Conservation (phyloP, 2,888 invertebrate genomes). For the Hololepta plana region DNA sequence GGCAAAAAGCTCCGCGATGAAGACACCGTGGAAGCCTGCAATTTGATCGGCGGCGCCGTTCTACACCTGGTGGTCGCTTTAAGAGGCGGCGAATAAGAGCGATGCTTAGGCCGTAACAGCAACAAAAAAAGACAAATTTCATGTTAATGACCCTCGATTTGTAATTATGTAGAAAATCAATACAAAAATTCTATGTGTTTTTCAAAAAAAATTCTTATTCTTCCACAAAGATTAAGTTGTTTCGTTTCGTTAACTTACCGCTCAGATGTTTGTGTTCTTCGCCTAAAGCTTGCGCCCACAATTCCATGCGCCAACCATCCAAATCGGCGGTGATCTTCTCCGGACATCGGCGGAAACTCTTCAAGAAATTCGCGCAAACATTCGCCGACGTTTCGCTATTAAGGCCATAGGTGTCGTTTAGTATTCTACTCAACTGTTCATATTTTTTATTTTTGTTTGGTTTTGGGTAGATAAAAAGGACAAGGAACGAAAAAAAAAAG, state of each 20-base stretch:
- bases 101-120: not conserved
- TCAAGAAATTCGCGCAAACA: slow-evolving; percentile 50
- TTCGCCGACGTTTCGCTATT: slow-evolving; percentile 41
- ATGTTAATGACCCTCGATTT: no score
- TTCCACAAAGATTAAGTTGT: no score
- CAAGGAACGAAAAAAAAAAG: no score
- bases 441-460: no score
- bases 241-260: slow-evolving; percentile 33
- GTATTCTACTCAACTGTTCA: slow-evolving; percentile 33
- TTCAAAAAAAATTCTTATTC: no score
- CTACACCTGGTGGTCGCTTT: slow-evolving; percentile 24
- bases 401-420: slow-evolving; percentile 46
- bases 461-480: no score
- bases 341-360: slow-evolving; percentile 62
- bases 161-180: no score
- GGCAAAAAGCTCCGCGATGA: slow-evolving; percentile 25
- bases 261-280: slow-evolving; percentile 52
- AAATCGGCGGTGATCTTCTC: slow-evolving; percentile 55
- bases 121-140: not conserved
- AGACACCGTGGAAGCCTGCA: slow-evolving; percentile 21
- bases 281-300: slow-evolving; percentile 65
- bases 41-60: slow-evolving; percentile 21
- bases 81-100: slow-evolving; percentile 20
- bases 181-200: no score
- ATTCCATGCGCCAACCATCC: slow-evolving; percentile 56